Evolutionary conservation across 2,797 vertebrate genomes (phyloP).

Genomic region (Anguilla obscura): DNA sequence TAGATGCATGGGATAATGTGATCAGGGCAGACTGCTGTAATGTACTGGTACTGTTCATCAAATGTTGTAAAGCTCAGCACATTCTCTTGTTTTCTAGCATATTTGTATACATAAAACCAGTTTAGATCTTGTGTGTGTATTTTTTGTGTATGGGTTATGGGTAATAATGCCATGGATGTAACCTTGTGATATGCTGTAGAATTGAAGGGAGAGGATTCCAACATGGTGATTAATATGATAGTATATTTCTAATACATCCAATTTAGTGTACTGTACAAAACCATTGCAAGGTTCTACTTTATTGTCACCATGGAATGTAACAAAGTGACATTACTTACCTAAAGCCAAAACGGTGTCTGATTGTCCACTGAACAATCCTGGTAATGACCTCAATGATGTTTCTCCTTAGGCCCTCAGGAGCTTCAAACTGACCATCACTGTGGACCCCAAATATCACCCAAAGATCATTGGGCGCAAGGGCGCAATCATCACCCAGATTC

Average conservation of each 20-base stretch:
- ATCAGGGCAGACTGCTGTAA: not conserved
- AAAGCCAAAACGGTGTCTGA: not conserved
- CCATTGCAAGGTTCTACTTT: not conserved
- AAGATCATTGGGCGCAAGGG: slow-evolving; percentile 98
- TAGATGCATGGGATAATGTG: not conserved
- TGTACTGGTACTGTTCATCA: not conserved
- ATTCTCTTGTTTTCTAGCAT: not conserved
- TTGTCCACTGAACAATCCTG: not conserved
- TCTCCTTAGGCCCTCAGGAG: slow-evolving; percentile 85
- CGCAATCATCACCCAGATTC: slow-evolving; percentile 94
- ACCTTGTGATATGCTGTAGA: not conserved
- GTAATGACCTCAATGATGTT: not conserved
- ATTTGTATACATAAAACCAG: not conserved
- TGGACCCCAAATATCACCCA: slow-evolving; percentile 97
- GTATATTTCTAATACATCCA: not conserved
- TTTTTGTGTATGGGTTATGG: not conserved
- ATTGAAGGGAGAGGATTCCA: not conserved
- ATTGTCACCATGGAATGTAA: not conserved
- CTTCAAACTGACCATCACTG: slow-evolving; percentile 93
- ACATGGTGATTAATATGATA: not conserved
- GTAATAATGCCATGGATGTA: not conserved
- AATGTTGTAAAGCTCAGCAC: not conserved
- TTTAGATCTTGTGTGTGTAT: not conserved
- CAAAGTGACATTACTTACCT: not conserved
- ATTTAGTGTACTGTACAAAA: not conserved